These are phyloP conservation scores for Phrynosoma platyrhinos DNA, from an alignment of 2,113 vertebrate species.

Conservation along the genomic window DNA sequence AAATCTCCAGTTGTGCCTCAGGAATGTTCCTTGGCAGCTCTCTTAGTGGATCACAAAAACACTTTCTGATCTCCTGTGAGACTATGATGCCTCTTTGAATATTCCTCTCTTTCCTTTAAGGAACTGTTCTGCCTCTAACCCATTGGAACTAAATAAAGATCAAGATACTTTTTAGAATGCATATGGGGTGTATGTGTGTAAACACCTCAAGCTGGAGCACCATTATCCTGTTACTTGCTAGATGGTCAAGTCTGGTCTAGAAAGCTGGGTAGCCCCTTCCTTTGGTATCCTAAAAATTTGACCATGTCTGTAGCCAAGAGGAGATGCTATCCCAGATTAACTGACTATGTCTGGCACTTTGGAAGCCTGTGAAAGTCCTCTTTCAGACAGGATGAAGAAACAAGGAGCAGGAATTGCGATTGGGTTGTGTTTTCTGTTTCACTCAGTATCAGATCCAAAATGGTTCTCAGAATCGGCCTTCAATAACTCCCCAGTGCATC, in stretches of 20 bases:
- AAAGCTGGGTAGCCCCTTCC: too few relatives aligned
- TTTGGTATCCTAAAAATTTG: neutral
- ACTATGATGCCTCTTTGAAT: too few relatives aligned
- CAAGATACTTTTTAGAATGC: neutral
- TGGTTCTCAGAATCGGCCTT: neutral
- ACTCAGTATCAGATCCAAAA: neutral
- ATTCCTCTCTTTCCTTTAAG: neutral
- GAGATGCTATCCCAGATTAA: neutral
- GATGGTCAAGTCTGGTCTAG: neutral
- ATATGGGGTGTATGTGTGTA: neutral
- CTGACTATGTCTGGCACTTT: neutral
- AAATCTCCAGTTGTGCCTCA: too few relatives aligned
- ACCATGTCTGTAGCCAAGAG: neutral
- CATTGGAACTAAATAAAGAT: neutral
- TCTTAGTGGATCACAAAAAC: too few relatives aligned
- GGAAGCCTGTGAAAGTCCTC: too few relatives aligned
- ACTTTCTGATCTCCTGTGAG: too few relatives aligned
- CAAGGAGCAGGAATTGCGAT: neutral
- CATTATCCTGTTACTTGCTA: neutral
- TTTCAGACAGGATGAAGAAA: neutral
- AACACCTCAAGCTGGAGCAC: neutral
- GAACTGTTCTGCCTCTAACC: neutral
- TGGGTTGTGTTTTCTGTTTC: neutral
- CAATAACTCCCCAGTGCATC: neutral
- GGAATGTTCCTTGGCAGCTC: too few relatives aligned